Percentiles rank a stretch among this genome's conserved stretches.
phyloP scores from a whole-genome alignment of 1,140 invertebrate genomes.

The Lethocerus indicus region DNA sequence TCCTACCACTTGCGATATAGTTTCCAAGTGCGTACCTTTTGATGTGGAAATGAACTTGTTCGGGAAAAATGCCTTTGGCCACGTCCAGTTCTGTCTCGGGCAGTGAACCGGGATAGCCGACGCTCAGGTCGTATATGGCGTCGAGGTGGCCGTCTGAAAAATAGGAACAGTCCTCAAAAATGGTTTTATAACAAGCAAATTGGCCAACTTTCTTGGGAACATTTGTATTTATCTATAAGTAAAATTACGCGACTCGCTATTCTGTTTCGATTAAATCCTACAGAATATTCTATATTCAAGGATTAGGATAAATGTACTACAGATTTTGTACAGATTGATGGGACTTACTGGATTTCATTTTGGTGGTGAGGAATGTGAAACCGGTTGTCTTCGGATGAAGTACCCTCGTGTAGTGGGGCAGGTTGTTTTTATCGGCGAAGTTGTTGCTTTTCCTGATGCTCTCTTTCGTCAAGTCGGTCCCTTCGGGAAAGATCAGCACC shows the following conservation, averaged over 20 bases:
- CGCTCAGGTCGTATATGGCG: slow-evolving; percentile 62
- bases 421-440: slow-evolving; percentile 49
- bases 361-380: slow-evolving; percentile 49
- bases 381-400: slow-evolving; percentile 76
- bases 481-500: slow-evolving; percentile 74
- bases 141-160: slow-evolving; percentile 36
- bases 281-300: too few species aligned
- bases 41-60: slow-evolving; percentile 55
- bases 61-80: slow-evolving; percentile 46
- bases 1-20: too few species aligned
- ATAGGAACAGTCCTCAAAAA: not conserved
- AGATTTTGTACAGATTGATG: not conserved
- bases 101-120: slow-evolving; percentile 50
- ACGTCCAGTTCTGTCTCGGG: slow-evolving; percentile 48
- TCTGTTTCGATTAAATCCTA: too few species aligned
- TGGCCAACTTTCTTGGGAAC: too few species aligned
- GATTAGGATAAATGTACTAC: not conserved
- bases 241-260: too few species aligned
- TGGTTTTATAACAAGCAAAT: not conserved
- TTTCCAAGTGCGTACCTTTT: too few species aligned
- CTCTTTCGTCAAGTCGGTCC: slow-evolving; percentile 61
- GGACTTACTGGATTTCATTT: slow-evolving; percentile 39
- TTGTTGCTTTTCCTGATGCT: slow-evolving; percentile 53
- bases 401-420: slow-evolving; percentile 50
- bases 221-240: too few species aligned